Base-by-base conservation (phyloP, 1,140 invertebrate species). In the Patella vulgata region DNA sequence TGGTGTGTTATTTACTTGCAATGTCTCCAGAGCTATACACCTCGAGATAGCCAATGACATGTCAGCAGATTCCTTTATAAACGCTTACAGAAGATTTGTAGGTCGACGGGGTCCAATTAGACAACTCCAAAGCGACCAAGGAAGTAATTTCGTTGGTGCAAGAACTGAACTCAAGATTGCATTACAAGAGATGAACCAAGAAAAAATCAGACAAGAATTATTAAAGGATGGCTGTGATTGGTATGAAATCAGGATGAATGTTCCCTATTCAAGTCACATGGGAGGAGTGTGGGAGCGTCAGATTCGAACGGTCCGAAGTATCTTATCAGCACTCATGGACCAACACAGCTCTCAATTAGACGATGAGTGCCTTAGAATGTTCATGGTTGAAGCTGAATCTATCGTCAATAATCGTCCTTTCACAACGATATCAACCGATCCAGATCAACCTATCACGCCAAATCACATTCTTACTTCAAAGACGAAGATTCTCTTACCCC, bases 401-500 rank as follows among this genome's bases (percentile, higher is more conserved):
- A 66, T 73, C 36, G 60, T 69, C 27, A 72, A 69, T 31, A 61
- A 60, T 51, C 63, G 70, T 17, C 67, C 63, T 5, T 43, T 69
- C 4, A 63, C 70, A 30, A 48, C 64, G n/a, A n/a, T n/a, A n/a
- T n/a, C 2, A 50, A 30, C 71, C 36, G 30, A 51, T 9, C 40
- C 58, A 14, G 21, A 47, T 4, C 51, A 64, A 27, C 71, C 67
- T 1, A 42, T 70, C 1, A 70, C 64, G 12, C 71, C 68, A 31
- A 73, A 70, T 44, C 64, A 70, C 47, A 52, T 69, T 6, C 57
- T 72, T n/a, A 66, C 66, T 14, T n/a, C 36, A 21, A 71, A 71
- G 56, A 59, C 62, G 21, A 39, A 51, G 25, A n/a, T 60, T 11
- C 44, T 59, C 14, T 19, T 40, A 43, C 59, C 66, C 40, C 51